Evolutionary conservation across 2,797 vertebrate species (phyloP), one percentile per base, ranked within the genome.

Genomic region (Loris lydekkerianus): DNA sequence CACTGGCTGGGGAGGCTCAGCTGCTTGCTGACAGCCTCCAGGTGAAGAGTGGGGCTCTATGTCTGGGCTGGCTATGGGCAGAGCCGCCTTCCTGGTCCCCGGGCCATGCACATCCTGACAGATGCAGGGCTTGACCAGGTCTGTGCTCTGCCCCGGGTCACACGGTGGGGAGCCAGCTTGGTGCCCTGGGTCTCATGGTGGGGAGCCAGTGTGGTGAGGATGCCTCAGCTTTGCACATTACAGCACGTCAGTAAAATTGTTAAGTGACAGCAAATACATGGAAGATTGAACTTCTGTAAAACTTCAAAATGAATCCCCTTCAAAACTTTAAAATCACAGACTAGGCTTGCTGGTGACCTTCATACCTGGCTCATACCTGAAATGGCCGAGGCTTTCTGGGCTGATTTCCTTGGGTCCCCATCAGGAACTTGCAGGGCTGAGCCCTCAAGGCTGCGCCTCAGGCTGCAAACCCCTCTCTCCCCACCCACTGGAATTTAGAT

Each of bases 101-200:
- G 0, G 73, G 67, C 49, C 7, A 4, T 31, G 13, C 63, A 31
- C 14, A 6, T 14, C 27, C 2, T 1, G 5, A 56, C 23, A 18
- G 81, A 56, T 40, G 7, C 0, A 7, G 60, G 21, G 5, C 11
- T 1, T 0, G 31, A 3, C 37, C 31, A 3, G 8, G 0, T 21
- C 5, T 18, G 58, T 0, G 0, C 1, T 3, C 27, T 0, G 2
- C 2, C 18, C 31, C 2, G 20, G 87, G 49, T 5, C 49, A 15
- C 3, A 4, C 1, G 49, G 49, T 15, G 49, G 49, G 49, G 46
- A 14, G 49, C 49, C 49, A 53, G 49, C 49, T 53, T 53, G 49
- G 49, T 15, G 49, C 49, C 49, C 49, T 53, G 49, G 49, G 49
- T 53, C 49, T 7, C 0, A 2, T 13, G 0, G 0, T 3, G 4